Base-by-base conservation (phyloP, 2,888 invertebrate genomes). In the Alloscopus bannaensis region DNA sequence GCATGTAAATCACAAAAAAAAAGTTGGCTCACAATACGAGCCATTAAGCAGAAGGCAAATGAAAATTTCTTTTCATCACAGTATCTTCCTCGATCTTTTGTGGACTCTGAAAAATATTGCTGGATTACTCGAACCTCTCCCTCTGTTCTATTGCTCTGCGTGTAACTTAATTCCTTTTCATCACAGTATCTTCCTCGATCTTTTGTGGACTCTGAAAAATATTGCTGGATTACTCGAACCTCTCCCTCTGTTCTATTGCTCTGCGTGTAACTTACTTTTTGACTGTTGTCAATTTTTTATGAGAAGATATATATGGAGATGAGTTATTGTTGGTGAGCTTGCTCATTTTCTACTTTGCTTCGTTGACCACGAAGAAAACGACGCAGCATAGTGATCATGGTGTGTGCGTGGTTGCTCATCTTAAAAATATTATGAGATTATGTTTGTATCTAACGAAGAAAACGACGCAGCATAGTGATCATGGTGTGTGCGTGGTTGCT, bases 261-360 rank as follows among this genome's bases (percentile, higher is more conserved):
- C n/a, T n/a, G n/a, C n/a, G n/a, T n/a, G n/a, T n/a, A n/a, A n/a
- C n/a, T n/a, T n/a, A 66, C 42, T 36, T 36, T 13, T 36, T 13
- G 6, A 26, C 52, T n/a, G 69, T 69, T 69, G 69, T 69, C 69
- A 69, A 20, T 22, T 69, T 69, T 66, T 69, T 57, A 36, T 55
- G 16, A 55, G 40, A 36, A 40, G 69, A 69, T 69, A 69, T 69
- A 69, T 69, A 69, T 69, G 69, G 69, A 40, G 24, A 69, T 57
- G 69, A 69, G 69, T 69, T 69, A 69, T 69, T 40, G 69, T 69
- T 69, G 69, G 52, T 69, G 69, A 69, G 69, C 26, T 69, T 42
- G 69, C 69, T 69, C 69, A 69, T 69, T 57, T 57, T 11, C n/a
- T 40, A 18, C 45, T 69, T 69, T 69, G n/a, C n/a, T 36, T 57